phyloP scores from a whole-genome alignment of 1,140 invertebrate species.

The Pseudomyrmex flavicornis region DNA sequence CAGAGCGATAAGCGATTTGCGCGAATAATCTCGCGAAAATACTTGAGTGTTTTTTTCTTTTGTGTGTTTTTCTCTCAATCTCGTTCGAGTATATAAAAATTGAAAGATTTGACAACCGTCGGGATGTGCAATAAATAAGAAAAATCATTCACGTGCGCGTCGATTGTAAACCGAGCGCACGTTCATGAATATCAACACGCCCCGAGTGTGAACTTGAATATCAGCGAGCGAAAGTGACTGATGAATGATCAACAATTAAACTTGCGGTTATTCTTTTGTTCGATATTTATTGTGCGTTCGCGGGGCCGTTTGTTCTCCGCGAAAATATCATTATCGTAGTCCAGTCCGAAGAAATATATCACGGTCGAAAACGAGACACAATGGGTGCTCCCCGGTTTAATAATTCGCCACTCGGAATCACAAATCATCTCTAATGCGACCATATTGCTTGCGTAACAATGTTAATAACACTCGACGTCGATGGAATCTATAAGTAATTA shows the following conservation, averaged over 20 bases:
- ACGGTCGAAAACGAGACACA: not conserved
- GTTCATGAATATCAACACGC: not conserved
- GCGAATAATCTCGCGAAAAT: too few relatives aligned
- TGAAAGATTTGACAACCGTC: not conserved
- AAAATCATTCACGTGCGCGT: not conserved
- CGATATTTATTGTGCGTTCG: constrained; percentile 7
- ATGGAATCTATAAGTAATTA: constrained; percentile 50
- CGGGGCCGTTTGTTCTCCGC: constrained; percentile 4
- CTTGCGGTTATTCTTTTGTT: not conserved
- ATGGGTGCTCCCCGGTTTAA: constrained; percentile 32
- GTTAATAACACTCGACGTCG: constrained; percentile 54
- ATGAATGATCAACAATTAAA: constrained; percentile 9
- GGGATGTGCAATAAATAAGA: not conserved
- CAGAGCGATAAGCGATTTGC: constrained; percentile 4
- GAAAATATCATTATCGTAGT: constrained; percentile 9
- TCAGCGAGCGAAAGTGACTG: not conserved
- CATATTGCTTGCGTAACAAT: constrained; percentile 46
- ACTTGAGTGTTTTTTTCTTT: too few relatives aligned
- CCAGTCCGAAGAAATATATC: constrained; percentile 22
- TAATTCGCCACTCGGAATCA: constrained; percentile 42
- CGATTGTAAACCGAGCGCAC: not conserved
- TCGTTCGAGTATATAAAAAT: not conserved
- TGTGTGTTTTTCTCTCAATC: too few relatives aligned
- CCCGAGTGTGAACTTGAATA: constrained; percentile 7
- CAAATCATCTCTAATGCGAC: constrained; percentile 39